These are phyloP conservation scores for Chondrilla cf. caribensis DNA, from an alignment of 37 sponge, comb jelly and placozoan genomes.

Conservation along the genomic window DNA sequence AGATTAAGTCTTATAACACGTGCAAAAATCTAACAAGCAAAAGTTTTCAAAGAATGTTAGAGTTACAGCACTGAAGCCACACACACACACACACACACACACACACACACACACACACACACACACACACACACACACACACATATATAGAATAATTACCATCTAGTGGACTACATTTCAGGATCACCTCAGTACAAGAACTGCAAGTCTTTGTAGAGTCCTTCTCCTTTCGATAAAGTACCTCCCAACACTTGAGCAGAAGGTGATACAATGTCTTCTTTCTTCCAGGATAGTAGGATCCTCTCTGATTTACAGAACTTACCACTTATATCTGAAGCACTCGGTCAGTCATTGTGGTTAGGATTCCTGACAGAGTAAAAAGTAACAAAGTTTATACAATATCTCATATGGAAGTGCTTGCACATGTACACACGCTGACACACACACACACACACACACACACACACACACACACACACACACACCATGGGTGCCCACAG, in stretches of 20 bases:
- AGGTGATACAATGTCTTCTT: not conserved
- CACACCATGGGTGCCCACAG: too few species aligned
- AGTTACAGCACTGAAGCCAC: not conserved
- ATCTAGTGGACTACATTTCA: too few species aligned
- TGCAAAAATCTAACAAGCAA: too few species aligned
- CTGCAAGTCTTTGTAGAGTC: conserved; percentile 11
- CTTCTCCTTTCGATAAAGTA: not conserved
- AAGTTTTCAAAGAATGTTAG: too few species aligned
- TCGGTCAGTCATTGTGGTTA: not conserved
- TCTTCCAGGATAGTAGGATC: not conserved
- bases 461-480: too few species aligned
- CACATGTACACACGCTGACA: not conserved
- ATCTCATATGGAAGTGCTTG: not conserved
- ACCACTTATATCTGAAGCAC: conserved; percentile 15
- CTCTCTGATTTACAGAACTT: conserved; percentile 17
- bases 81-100: not conserved
- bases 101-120: conserved; percentile 16
- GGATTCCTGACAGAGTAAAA: not conserved
- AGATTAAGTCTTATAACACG: too few species aligned
- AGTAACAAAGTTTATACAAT: too few species aligned
- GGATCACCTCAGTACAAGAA: not conserved
- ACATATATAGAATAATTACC: too few species aligned
- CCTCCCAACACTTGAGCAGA: not conserved
- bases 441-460: conserved; percentile 10
- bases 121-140: conserved; percentile 18